Conservation (phyloP, 2,113 vertebrate genomes). For the Podarcis muralis region DNA sequence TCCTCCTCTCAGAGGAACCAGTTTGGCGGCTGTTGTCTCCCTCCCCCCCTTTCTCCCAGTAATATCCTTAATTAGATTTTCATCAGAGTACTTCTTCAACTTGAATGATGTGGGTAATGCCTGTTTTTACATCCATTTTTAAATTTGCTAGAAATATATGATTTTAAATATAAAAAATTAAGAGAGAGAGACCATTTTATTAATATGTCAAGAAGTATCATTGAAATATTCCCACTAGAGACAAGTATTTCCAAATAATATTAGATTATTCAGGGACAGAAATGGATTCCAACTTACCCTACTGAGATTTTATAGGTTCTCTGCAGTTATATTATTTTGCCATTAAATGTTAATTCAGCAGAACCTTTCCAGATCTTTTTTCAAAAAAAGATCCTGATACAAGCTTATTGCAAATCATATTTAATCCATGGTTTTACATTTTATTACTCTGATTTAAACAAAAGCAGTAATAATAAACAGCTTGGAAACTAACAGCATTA, state of each 20-base stretch:
- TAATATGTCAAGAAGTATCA: neutral
- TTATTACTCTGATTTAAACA: conserved; percentile 29
- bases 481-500: neutral
- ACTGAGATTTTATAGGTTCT: neutral
- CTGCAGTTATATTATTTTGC: conserved; percentile 14
- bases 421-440: conserved; percentile 35
- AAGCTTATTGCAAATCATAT: conserved; percentile 15
- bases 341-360: conserved; percentile 12
- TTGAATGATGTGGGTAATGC: neutral
- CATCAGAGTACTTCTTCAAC: neutral
- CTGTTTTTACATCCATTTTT: neutral
- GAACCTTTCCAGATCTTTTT: conserved; percentile 24
- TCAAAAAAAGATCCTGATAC: conserved; percentile 4
- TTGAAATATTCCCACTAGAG: neutral
- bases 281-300: neutral
- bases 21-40: neutral
- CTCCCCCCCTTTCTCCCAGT: neutral
- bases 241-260: conserved; percentile 4
- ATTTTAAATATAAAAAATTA: neutral
- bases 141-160: neutral
- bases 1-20: neutral
- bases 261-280: conserved; percentile 1
- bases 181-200: neutral
- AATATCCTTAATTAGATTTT: neutral
- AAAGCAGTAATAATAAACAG: conserved; percentile 32